A percentile compares a stretch with the other conserved stretches of the same genome.
Conservation (phyloP, 2,888 invertebrate genomes). For the Syritta pipiens region DNA sequence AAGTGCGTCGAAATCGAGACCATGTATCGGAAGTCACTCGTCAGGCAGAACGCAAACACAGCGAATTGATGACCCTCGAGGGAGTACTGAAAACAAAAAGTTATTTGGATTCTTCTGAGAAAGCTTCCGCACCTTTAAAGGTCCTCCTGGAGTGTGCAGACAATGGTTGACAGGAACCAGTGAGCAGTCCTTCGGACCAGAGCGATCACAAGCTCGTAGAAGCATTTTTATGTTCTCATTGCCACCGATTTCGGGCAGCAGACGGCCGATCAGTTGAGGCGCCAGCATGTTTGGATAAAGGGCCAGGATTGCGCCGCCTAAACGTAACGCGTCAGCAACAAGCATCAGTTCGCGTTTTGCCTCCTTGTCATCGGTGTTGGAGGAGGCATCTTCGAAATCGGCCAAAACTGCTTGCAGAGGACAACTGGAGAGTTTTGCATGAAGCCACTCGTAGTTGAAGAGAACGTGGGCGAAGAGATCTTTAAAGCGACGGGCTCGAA, state of each 20-base stretch:
- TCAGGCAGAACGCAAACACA: conserved; percentile 94
- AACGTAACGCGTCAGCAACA: conserved; percentile 94
- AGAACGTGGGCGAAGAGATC: conserved; percentile 95
- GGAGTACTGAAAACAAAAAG: conserved; percentile 85
- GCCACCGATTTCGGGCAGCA: conserved; percentile 93
- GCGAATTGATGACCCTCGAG: conserved; percentile 99
- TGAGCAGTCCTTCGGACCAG: conserved; percentile 93
- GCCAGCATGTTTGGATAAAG: conserved; percentile 97
- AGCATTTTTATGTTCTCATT: conserved; percentile 92
- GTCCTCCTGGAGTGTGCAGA: conserved; percentile 98
- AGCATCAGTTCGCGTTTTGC: conserved; percentile 88
- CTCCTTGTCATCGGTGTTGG: conserved; percentile 89
- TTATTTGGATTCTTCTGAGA: neutral
- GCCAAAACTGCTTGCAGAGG: conserved; percentile 96
- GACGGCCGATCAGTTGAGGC: conserved; percentile 93
- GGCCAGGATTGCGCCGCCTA: conserved; percentile 96
- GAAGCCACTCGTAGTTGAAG: conserved; percentile 98
- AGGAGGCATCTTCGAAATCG: conserved; percentile 96
- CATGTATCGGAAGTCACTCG: conserved; percentile 94
- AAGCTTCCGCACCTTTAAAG: conserved; percentile 87
- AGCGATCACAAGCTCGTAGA: conserved; percentile 92
- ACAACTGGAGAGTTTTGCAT: conserved; percentile 96
- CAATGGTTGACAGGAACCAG: conserved; percentile 96
- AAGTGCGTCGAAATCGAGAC: conserved; percentile 98
- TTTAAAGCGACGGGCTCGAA: conserved; percentile 92